Evolutionary conservation across 1,140 invertebrate species (phyloP).

Genomic region (Drosophila sulfurigaster): DNA sequence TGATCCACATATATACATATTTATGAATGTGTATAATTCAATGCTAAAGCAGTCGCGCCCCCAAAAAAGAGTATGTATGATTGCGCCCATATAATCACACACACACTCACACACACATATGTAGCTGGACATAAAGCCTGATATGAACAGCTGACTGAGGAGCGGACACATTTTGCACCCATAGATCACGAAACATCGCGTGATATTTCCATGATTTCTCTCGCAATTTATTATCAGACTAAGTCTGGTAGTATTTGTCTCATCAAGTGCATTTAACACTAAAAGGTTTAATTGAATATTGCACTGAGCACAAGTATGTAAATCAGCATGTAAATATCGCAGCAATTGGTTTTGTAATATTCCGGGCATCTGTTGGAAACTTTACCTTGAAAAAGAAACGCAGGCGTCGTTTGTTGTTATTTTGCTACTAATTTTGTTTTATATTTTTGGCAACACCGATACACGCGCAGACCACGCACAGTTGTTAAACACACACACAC

Average conservation of each 20-base stretch:
- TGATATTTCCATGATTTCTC: conserved; percentile 62
- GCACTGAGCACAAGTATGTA: neutral
- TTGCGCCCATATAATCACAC: neutral
- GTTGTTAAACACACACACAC: conserved; percentile 23
- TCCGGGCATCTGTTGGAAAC: conserved; percentile 36
- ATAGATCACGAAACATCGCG: conserved; percentile 52
- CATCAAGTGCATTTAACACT: conserved; percentile 4
- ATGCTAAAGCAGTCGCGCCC: conserved; percentile 53
- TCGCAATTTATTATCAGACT: conserved; percentile 38
- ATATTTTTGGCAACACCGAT: conserved; percentile 66
- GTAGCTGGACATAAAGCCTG: neutral
- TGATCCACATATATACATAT: conserved; percentile 52
- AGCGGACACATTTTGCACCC: conserved; percentile 23
- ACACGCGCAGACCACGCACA: conserved; percentile 23
- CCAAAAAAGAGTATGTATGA: conserved; percentile 31
- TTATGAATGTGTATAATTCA: neutral
- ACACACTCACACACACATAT: no score
- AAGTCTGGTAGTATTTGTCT: neutral
- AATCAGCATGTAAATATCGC: conserved; percentile 7
- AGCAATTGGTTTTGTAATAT: conserved; percentile 12
- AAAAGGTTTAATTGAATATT: conserved; percentile 26
- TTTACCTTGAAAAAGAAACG: conserved; percentile 70
- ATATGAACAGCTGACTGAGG: conserved; percentile 40
- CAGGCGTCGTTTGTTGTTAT: conserved; percentile 32
- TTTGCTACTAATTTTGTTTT: conserved; percentile 42